phyloP scores from a whole-genome alignment of 2,113 vertebrate genomes.

The Diglossa brunneiventris region DNA sequence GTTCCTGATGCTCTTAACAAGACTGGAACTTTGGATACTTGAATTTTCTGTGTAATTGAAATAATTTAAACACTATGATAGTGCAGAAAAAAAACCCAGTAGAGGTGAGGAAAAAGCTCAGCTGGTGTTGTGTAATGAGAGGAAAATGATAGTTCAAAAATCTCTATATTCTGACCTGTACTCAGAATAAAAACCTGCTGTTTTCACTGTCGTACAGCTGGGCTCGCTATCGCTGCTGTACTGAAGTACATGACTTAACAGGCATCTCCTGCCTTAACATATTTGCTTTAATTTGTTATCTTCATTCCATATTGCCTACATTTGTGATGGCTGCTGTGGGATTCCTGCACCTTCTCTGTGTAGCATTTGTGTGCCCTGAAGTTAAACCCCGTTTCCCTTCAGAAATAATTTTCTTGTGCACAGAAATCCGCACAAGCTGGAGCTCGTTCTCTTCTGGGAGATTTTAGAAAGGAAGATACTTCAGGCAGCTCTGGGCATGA shows the following conservation, averaged over 20 bases:
- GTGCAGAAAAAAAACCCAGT: not conserved
- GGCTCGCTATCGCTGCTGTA: not conserved
- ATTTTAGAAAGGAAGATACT: not conserved
- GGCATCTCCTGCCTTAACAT: not conserved
- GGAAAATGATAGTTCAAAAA: not conserved
- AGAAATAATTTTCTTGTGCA: not conserved
- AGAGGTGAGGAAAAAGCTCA: not conserved
- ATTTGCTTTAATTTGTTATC: not conserved
- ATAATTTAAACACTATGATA: not conserved
- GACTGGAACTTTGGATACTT: not conserved
- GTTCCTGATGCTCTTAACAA: not conserved
- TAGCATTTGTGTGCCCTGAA: not conserved
- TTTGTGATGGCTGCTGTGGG: not conserved
- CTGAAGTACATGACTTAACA: not conserved
- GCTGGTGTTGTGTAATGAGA: not conserved
- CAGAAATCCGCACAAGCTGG: rapidly evolving
- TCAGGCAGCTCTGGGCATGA: not conserved
- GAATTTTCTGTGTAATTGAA: not conserved
- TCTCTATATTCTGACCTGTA: not conserved
- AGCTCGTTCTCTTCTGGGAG: not conserved
- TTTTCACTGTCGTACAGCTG: not conserved
- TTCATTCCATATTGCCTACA: not conserved
- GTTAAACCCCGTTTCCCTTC: not conserved
- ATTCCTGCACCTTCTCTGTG: rapidly evolving
- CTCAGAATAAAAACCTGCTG: not conserved